Base-by-base conservation (phyloP, 2,888 invertebrate genomes). In the Acanthoscelides obtectus region DNA sequence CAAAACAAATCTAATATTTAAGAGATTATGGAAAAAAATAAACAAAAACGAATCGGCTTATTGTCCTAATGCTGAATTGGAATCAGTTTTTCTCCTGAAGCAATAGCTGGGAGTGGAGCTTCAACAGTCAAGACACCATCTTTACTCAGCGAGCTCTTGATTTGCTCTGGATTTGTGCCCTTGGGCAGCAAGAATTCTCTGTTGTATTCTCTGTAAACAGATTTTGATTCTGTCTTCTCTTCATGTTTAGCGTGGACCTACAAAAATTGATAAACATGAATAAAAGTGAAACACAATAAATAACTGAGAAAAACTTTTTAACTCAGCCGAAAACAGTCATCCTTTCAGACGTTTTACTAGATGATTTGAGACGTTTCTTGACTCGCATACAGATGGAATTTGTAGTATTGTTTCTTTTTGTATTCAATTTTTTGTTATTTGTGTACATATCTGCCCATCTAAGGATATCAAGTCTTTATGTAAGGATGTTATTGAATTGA, bases 191-290 rank as follows among this genome's bases (percentile, higher is more conserved):
- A 89, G 89, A 98, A 99, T 87, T 98, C 98, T 78, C 97, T 91
- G 87, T 98, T 98, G 91, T 98, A 99, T 87, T 99, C 98, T 87
- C 98, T 92, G 90, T 97, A 98, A 75, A 98, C 96, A 66, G 96
- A 96, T 88, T 97, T 96, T 83, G 95, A 96, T 87, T 97, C 96
- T 70, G 95, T 92, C 87, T 98, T 98, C 87, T 99, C 98, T 87
- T 99, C 98, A 87, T 99, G 99, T 87, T 97, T 97, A 75, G 98
- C 98, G 84, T 98, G 96, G 69, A 98, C 97, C 96, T 97, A 87
- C 69, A 89, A 88, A 79, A 12, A 12, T n/a, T n/a, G n/a, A n/a
- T n/a, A n/a, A n/a, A n/a, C n/a, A n/a, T n/a, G n/a, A n/a, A n/a
- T n/a, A n/a, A n/a, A n/a, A n/a, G n/a, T n/a, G n/a, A n/a, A n/a